phyloP scores from a whole-genome alignment of 2,888 invertebrate genomes.

The Epinotia bilunana region DNA sequence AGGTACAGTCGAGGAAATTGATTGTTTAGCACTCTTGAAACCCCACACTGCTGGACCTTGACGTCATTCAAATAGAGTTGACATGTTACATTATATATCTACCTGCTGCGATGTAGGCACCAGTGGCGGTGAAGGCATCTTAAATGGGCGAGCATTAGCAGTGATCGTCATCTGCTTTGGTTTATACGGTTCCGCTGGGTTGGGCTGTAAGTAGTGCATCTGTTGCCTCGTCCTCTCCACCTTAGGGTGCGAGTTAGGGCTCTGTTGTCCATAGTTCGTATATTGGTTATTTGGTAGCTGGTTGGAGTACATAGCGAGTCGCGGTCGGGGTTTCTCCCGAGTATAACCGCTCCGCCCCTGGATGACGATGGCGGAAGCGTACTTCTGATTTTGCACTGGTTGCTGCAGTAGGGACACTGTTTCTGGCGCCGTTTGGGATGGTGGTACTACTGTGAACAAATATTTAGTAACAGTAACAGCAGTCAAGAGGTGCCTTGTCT shows the following conservation, averaged over 20 bases:
- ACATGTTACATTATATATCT: slow-evolving; percentile 2
- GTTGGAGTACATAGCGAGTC: slow-evolving; percentile 64
- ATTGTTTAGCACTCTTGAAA: too few relatives aligned
- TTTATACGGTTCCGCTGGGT: slow-evolving; percentile 65
- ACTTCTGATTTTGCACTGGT: slow-evolving; percentile 72
- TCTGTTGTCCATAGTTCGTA: slow-evolving; percentile 59
- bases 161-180: slow-evolving; percentile 56
- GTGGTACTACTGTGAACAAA: slow-evolving; percentile 59
- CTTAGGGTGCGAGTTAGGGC: slow-evolving; percentile 51
- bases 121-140: slow-evolving; percentile 79
- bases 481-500: not conserved
- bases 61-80: too few relatives aligned
- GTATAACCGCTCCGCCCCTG: slow-evolving; percentile 69
- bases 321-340: slow-evolving; percentile 70
- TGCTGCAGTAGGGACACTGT: slow-evolving; percentile 80
- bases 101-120: slow-evolving; percentile 71
- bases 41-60: too few relatives aligned
- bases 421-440: slow-evolving; percentile 80
- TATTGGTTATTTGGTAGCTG: slow-evolving; percentile 61
- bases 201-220: slow-evolving; percentile 72
- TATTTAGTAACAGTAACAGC: not conserved
- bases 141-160: slow-evolving; percentile 68
- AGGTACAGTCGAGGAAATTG: too few relatives aligned
- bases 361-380: slow-evolving; percentile 68
- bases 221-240: slow-evolving; percentile 54